Conservation (phyloP, 1,140 invertebrate genomes). For the Philotrypesis tridentata region DNA sequence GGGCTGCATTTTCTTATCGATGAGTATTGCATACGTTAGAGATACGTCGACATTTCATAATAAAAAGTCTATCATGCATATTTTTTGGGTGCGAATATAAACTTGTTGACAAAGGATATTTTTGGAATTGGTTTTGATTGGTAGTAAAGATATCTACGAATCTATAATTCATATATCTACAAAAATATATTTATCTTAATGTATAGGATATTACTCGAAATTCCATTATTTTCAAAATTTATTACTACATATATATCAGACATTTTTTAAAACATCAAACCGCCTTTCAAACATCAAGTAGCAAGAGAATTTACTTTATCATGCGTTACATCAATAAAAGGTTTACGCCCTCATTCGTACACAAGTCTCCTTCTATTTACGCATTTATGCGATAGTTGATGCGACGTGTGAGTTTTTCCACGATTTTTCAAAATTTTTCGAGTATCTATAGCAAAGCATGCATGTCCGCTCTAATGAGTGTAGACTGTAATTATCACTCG, state of each 20-base stretch:
- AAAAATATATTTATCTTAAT: too few relatives aligned
- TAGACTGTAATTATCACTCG: background rate
- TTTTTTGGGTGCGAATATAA: background rate
- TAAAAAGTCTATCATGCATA: background rate
- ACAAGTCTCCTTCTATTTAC: background rate
- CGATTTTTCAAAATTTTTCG: background rate
- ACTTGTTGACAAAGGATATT: background rate
- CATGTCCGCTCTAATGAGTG: background rate
- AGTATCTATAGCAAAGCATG: background rate
- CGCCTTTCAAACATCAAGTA: background rate
- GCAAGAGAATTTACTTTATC: background rate
- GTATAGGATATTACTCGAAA: too few relatives aligned
- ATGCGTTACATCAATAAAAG: background rate
- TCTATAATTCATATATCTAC: too few relatives aligned
- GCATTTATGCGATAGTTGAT: background rate
- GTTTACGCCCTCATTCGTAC: background rate
- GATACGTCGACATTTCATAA: background rate
- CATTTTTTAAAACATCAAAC: background rate
- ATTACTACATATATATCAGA: background rate
- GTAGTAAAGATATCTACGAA: too few relatives aligned
- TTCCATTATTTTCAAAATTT: background rate
- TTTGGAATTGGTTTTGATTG: background rate
- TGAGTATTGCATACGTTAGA: background rate
- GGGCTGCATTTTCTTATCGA: background rate
- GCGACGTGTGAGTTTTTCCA: background rate